phyloP scores from a whole-genome alignment of 1,140 invertebrate genomes.

The Spodoptera litura region DNA sequence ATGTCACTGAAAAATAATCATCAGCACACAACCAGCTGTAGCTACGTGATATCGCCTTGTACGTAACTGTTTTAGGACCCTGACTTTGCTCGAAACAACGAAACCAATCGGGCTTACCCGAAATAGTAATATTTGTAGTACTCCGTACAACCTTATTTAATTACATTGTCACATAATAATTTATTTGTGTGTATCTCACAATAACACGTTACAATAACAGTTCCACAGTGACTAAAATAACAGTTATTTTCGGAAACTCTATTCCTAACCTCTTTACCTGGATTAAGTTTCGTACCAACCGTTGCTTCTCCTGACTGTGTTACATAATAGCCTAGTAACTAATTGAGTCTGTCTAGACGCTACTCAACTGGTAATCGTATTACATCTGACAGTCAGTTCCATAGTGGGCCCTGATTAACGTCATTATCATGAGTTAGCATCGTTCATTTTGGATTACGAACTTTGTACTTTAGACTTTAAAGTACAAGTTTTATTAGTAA shows the following conservation, averaged over 20 bases:
- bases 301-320: conserved; percentile 32
- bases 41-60: no score
- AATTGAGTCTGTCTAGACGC: conserved; percentile 44
- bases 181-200: not conserved
- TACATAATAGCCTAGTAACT: conserved; percentile 42
- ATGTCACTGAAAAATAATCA: no score
- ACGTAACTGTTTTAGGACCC: no score
- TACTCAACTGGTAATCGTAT: conserved; percentile 37
- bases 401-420: conserved; percentile 17
- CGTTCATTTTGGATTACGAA: conserved; percentile 1
- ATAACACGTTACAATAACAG: not conserved
- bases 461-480: no score
- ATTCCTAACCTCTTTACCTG: conserved; percentile 5
- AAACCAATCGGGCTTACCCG: no score
- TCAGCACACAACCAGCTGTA: no score
- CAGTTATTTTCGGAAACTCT: not conserved
- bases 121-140: no score
- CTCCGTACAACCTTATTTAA: not conserved
- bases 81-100: no score
- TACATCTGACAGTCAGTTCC: conserved; percentile 18
- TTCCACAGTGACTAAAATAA: conserved; percentile 6
- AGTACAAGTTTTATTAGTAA: no score
- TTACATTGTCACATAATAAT: no score
- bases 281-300: conserved; percentile 5
- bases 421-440: conserved; percentile 1